Conservation (phyloP, 2,113 vertebrate genomes). For the Sander vitreus region DNA sequence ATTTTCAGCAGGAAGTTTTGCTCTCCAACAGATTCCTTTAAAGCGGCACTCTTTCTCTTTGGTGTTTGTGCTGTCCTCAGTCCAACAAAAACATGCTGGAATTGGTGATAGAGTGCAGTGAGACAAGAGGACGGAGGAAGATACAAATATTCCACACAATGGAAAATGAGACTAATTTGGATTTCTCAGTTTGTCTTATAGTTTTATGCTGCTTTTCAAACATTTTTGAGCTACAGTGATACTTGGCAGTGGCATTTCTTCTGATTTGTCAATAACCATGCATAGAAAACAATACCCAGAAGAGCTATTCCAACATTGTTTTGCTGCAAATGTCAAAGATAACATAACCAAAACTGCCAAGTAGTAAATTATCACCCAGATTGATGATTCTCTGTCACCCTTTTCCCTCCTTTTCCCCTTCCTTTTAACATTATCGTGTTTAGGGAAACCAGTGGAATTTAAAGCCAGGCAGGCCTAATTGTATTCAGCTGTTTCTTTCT, state of each 20-base stretch:
- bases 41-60: conserved; percentile 39
- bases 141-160: conserved; percentile 57
- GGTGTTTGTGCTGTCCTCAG: conserved; percentile 33
- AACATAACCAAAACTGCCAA: conserved; percentile 5
- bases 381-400: conserved; percentile 4
- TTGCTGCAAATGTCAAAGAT: neutral
- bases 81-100: conserved; percentile 73
- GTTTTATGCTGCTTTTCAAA: neutral
- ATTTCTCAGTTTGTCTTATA: neutral
- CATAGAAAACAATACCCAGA: neutral
- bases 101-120: conserved; percentile 47
- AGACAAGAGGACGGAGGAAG: conserved; percentile 59
- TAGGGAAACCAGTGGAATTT: conserved; percentile 68
- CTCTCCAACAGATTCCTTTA: conserved; percentile 41
- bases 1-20: conserved; percentile 54
- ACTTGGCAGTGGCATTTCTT: neutral
- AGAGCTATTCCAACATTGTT: conserved; percentile 1
- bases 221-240: neutral
- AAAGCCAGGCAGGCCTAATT: conserved; percentile 76
- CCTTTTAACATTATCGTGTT: conserved; percentile 28
- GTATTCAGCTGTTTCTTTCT: conserved; percentile 78
- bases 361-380: conserved; percentile 5
- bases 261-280: neutral
- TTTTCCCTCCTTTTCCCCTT: neutral
- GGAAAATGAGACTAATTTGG: conserved; percentile 33